Evolutionary conservation across 2,888 invertebrate genomes (phyloP), one percentile per base, ranked within the genome.

Genomic region (Agonum fuliginosum): DNA sequence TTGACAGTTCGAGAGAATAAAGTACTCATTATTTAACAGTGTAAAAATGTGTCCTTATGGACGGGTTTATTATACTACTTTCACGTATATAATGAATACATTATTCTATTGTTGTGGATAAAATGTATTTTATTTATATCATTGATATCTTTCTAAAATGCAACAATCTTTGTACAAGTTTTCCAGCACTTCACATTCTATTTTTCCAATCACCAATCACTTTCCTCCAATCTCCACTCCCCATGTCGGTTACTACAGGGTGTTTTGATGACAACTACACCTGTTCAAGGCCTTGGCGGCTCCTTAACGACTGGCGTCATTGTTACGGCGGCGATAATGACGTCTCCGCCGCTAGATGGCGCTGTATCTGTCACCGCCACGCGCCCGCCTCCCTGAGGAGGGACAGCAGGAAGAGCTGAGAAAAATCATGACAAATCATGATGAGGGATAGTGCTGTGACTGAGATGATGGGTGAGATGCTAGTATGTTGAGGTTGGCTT

Each of bases 281-380:
- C 85, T 85, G 85, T 84, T 84, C 81, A 79, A 81, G 80, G 81
- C 80, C 43, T 78, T 80, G 83, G 82, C 81, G 81, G 82, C 79
- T 81, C 80, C 78, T 46, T 58, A 62, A 65, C 41, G 67, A 37
- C 81, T 54, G 10, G 27, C 48, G 81, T 82, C 82, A 84, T 85
- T 83, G 84, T 82, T 80, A 81, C 67, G 82, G 83, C 82, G 82
- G 81, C 82, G 81, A 84, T 86, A 85, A 86, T 85, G 84, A 34
- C 43, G 12, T 37, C 37, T 17, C 27, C 80, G 81, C 82, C 81
- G 82, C 83, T 81, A 83, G 84, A 85, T 85, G 84, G 84, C 84
- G 34, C 6, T 84, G 85, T 85, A 85, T 86, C 86, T 86, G 86
- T 85, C 86, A 85, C 81, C 81, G 81, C 81, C 86, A 86, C 84